Base-by-base conservation (phyloP, 2,797 vertebrate species). In the Pteropus rufus region DNA sequence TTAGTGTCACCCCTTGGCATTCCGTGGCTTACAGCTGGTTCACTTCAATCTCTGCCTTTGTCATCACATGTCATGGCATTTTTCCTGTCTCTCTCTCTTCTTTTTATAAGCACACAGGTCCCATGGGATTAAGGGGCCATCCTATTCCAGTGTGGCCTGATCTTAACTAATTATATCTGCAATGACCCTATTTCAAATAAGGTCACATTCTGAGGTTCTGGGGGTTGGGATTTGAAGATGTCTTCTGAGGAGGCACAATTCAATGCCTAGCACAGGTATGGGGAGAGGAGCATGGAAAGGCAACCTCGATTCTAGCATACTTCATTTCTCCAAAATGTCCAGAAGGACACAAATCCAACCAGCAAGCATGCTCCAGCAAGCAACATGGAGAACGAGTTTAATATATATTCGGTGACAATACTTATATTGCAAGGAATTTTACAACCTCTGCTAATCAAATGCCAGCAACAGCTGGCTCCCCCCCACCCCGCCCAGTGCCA, bases 381-480 rank as follows among this genome's bases (percentile, higher is more conserved):
- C 12, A 82, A 76, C 70, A 44, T 4, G 5, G 31, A 69, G 54
- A 75, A 26, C 0, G 18, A 90, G 36, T 14, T 58, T 72, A 56
- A 67, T 80, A 23, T 49, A 14, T 11, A 34, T 58, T 82, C 65
- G 24, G 21, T 65, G 73, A 82, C 65, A 39, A 44, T 52, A 69
- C 69, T 64, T 82, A 44, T 56, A 62, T 4, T 54, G 73, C 44
- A 41, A 92, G 29, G 70, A 34, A 73, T 67, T 89, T 93, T 85
- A 77, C 79, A 81, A 58, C 41, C 52, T 79, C 86, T 3, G 31
- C 91, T 94, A 95, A 87, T 92, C 72, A 44, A 87, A 93, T 5
- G 62, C 62, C 73, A 84, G 69, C 77, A 65, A 56, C 52, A 83
- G 76, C 91, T 95, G 93, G 93, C 81, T 58, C 65, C n/a, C 31